phyloP scores from a whole-genome alignment of 1,140 invertebrate genomes.

The Acromyrmex charruanus region DNA sequence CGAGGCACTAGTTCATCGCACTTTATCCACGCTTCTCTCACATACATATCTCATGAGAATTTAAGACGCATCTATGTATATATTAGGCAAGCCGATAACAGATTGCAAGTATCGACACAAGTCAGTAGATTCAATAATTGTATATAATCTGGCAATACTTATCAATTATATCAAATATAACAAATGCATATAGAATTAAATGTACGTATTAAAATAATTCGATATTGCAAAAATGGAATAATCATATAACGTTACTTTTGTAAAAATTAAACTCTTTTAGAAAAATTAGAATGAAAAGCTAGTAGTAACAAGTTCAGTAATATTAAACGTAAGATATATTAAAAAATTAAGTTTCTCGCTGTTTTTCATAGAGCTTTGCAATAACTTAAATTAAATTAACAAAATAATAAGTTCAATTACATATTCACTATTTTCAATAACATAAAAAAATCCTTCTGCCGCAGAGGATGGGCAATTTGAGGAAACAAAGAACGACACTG shows the following conservation, averaged over 20 bases:
- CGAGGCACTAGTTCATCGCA: slow-evolving; percentile 69
- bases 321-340: neutral
- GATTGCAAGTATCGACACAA: neutral
- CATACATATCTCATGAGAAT: slow-evolving; percentile 14
- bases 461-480: neutral
- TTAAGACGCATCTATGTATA: neutral
- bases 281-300: neutral
- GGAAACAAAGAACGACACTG: slow-evolving; percentile 22
- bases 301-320: neutral
- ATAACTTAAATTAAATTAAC: neutral
- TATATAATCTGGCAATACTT: neutral
- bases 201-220: neutral
- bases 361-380: no score
- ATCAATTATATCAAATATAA: neutral
- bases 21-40: slow-evolving; percentile 72
- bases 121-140: neutral
- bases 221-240: neutral
- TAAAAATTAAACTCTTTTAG: neutral
- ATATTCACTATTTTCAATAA: neutral
- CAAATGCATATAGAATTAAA: neutral
- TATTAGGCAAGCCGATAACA: neutral
- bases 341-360: neutral
- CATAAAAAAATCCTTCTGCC: neutral
- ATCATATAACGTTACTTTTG: neutral
- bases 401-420: neutral